Percentiles rank a stretch among this genome's conserved stretches.
phyloP scores from a whole-genome alignment of 2,113 vertebrate species.

The Pygoscelis adeliae region DNA sequence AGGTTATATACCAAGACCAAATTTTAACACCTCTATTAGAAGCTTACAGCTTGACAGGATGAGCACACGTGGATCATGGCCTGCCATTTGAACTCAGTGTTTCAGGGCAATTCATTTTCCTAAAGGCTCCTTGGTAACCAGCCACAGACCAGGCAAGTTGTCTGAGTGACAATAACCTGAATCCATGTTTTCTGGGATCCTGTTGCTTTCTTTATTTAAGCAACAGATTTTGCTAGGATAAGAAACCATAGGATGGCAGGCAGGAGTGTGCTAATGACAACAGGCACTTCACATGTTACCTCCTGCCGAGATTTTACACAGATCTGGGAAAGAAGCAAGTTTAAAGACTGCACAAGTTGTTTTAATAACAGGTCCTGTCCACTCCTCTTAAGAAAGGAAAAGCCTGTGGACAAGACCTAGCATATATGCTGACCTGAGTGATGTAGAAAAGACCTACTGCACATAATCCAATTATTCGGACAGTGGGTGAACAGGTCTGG shows the following conservation, averaged over 20 bases:
- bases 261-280: not conserved
- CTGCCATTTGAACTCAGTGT: not conserved
- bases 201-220: not conserved
- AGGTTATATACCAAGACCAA: not conserved
- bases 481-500: not conserved
- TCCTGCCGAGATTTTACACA: not conserved
- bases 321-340: not conserved
- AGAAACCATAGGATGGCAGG: not conserved
- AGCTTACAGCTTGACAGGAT: not conserved
- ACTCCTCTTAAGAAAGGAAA: not conserved
- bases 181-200: not conserved
- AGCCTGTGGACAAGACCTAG: not conserved
- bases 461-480: not conserved
- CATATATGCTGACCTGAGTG: not conserved
- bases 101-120: not conserved
- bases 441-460: not conserved
- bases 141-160: not conserved
- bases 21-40: not conserved
- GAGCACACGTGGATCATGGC: not conserved
- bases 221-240: not conserved
- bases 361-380: not conserved
- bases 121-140: not conserved
- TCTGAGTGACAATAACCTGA: not conserved
- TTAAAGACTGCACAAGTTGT: not conserved
- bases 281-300: not conserved